phyloP scores from a whole-genome alignment of 2,113 vertebrate species.

The Nibea albiflora region DNA sequence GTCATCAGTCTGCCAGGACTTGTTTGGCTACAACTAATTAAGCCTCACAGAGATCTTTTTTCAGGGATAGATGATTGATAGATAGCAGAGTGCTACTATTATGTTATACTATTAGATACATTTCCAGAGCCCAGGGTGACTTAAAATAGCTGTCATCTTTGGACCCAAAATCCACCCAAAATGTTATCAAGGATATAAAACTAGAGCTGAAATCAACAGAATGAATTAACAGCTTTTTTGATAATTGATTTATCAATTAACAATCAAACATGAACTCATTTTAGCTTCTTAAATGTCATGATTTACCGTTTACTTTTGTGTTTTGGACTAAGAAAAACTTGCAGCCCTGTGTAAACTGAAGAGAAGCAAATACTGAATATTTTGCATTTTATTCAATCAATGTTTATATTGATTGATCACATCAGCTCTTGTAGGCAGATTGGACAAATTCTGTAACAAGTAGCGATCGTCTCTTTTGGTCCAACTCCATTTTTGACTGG shows the following conservation, averaged over 20 bases:
- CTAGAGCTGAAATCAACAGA: not conserved
- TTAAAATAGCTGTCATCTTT: not conserved
- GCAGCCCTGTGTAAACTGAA: too few relatives aligned
- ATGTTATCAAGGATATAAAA: too few relatives aligned
- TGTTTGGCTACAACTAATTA: not conserved
- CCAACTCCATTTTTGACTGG: not conserved
- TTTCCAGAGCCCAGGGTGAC: not conserved
- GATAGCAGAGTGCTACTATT: too few relatives aligned
- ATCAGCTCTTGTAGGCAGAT: not conserved
- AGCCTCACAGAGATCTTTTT: not conserved
- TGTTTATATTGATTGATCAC: not conserved
- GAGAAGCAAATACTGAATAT: too few relatives aligned
- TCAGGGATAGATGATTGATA: not conserved
- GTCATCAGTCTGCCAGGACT: not conserved
- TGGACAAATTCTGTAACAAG: not conserved
- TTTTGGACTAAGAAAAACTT: not conserved
- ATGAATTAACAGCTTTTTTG: not conserved
- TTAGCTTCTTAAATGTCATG: not conserved
- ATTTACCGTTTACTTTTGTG: not conserved
- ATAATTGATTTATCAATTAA: not conserved
- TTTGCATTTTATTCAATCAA: not conserved
- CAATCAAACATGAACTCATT: not conserved
- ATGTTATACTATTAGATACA: not conserved
- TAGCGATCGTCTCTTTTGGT: not conserved
- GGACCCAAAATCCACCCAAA: not conserved